phyloP scores from a whole-genome alignment of 2,797 vertebrate species.

The Melanotaenia parkinsoni region DNA sequence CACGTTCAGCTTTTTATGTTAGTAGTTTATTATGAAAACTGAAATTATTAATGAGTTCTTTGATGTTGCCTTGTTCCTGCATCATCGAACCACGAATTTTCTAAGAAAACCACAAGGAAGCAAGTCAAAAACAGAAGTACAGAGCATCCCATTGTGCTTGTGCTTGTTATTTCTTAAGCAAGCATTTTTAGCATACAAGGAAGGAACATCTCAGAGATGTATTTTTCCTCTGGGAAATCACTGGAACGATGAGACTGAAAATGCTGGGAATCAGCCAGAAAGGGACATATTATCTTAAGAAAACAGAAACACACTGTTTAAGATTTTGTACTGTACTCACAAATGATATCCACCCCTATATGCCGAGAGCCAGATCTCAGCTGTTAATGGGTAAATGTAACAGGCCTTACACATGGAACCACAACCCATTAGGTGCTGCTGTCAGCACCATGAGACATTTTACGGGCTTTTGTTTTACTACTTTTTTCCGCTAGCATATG shows the following conservation, averaged over 20 bases:
- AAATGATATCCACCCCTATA: neutral
- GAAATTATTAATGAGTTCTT: neutral
- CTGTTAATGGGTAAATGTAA: conserved; percentile 35
- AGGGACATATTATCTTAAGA: conserved; percentile 13
- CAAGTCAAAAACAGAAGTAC: neutral
- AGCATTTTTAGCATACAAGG: conserved; percentile 2
- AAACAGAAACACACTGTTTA: conserved; percentile 14
- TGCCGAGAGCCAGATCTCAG: conserved; percentile 18
- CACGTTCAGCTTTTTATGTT: neutral
- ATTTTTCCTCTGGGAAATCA: conserved; percentile 46
- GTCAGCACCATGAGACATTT: conserved; percentile 50
- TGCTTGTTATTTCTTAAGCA: neutral
- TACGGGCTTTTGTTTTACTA: conserved; percentile 65
- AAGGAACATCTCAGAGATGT: conserved; percentile 26
- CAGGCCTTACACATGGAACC: conserved; percentile 40
- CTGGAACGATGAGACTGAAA: conserved; percentile 48
- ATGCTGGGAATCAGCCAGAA: conserved; percentile 30
- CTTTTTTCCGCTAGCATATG: conserved; percentile 67
- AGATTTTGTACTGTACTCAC: conserved; percentile 5
- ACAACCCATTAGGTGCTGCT: conserved; percentile 47
- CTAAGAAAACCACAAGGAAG: neutral
- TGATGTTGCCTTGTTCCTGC: neutral
- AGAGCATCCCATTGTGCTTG: neutral
- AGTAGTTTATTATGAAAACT: neutral
- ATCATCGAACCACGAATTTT: conserved; percentile 4